A percentile compares a stretch with the other conserved stretches of the same genome.
Evolutionary conservation across 2,113 vertebrate genomes (phyloP).

Genomic region (Forbesichthys papilliferus): DNA sequence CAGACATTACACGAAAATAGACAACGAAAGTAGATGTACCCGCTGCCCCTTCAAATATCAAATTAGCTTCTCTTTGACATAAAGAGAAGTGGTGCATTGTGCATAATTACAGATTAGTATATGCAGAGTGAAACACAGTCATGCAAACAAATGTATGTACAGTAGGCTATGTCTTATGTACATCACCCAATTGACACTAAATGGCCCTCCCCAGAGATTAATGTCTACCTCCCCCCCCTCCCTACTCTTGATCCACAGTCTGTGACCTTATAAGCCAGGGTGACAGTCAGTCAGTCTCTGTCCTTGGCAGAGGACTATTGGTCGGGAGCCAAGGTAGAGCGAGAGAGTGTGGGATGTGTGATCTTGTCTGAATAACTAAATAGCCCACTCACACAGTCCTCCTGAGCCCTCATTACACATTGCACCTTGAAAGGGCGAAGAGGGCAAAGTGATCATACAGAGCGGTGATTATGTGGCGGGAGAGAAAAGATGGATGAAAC

Average conservation of each 20-base stretch:
- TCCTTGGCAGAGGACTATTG: constrained; percentile 49
- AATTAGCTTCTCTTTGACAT: too few relatives aligned
- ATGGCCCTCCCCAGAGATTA: neutral
- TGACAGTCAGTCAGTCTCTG: constrained; percentile 54
- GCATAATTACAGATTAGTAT: too few relatives aligned
- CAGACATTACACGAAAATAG: too few relatives aligned
- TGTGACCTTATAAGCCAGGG: constrained; percentile 61
- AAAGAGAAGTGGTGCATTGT: too few relatives aligned
- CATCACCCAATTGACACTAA: constrained; percentile 3
- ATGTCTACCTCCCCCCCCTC: neutral
- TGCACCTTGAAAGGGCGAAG: constrained; percentile 74
- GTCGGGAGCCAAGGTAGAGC: constrained; percentile 30
- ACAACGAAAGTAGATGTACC: too few relatives aligned
- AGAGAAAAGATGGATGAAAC: constrained; percentile 56
- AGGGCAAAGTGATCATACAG: constrained; percentile 79
- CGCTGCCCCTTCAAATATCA: too few relatives aligned
- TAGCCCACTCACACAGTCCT: constrained; percentile 69
- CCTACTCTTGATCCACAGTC: constrained; percentile 10
- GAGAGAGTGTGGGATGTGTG: constrained; percentile 56
- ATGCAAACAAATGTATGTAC: too few relatives aligned
- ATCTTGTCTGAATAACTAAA: constrained; percentile 73
- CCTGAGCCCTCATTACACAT: constrained; percentile 75
- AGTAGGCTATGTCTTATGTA: too few relatives aligned
- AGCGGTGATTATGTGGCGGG: constrained; percentile 75
- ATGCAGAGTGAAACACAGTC: too few relatives aligned